Evolutionary conservation across 2,113 vertebrate genomes (phyloP).

Genomic region (Colaptes auratus): DNA sequence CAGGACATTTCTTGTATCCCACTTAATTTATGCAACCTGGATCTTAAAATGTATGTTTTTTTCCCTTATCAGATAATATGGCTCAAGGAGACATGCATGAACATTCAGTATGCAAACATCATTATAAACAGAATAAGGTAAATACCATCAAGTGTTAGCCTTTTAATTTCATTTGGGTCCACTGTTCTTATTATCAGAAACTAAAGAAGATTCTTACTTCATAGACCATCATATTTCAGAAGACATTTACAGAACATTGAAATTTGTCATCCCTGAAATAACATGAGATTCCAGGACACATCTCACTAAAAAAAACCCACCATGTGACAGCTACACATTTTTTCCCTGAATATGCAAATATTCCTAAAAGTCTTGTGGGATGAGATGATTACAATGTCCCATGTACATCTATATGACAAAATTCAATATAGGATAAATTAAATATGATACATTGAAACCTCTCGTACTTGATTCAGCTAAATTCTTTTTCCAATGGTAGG

Average conservation of each 20-base stretch:
- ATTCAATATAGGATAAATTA: neutral
- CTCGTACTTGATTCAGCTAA: neutral
- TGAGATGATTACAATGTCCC: neutral
- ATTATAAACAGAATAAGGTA: neutral
- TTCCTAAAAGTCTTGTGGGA: neutral
- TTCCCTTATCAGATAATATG: neutral
- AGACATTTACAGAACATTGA: neutral
- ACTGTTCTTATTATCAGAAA: neutral
- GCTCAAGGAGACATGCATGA: neutral
- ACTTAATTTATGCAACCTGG: neutral
- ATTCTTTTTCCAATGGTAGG: neutral
- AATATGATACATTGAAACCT: neutral
- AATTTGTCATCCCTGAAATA: neutral
- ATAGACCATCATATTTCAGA: neutral
- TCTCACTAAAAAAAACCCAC: neutral
- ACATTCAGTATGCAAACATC: neutral
- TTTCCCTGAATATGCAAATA: neutral
- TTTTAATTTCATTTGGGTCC: neutral
- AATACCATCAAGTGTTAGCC: neutral
- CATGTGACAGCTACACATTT: neutral
- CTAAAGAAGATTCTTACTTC: neutral
- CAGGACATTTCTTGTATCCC: neutral
- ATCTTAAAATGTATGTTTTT: neutral
- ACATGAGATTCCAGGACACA: neutral
- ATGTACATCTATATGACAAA: neutral